Base-by-base conservation (phyloP, 1,140 invertebrate genomes). In the Heliconius hermathena region DNA sequence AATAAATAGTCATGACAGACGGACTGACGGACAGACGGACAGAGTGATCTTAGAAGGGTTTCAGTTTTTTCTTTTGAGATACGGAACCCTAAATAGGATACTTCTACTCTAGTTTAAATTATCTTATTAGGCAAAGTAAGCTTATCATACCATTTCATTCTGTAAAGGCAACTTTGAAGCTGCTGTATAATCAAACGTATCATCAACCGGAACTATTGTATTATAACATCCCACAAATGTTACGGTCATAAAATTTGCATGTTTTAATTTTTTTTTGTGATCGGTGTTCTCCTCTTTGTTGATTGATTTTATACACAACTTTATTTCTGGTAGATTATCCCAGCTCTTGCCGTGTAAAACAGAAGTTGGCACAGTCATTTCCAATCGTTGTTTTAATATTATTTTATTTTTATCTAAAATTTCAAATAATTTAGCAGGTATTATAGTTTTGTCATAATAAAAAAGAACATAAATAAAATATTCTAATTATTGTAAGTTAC, bases 241-340 rank as follows among this genome's bases (percentile, higher is more conserved):
- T 0, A 94, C 60, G 78, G 87, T 90, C 80, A 94, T 85, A 66
- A 82, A 84, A 76, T 93, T 93, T 0, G 88, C 85, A 1, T 85
- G n/a, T 71, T 84, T 86, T 26, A 93, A 66, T 2, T 88, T 29
- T 57, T 84, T 81, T 41, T 93, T 89, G 74, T 93, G 90, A 0
- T 52, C 9, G 0, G 26, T 22, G 60, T 91, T 92, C 13, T 79
- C 73, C 41, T 77, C 57, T 66, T 93, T 84, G n/a, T 87, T 80
- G 9, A 79, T 76, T 1, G 85, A 81, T 18, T 77, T 80, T 33
- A 94, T 41, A 60, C 88, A 85, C 72, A 94, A 76, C 1, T 83
- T 86, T 3, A 94, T 76, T 9, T 91, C 76, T 20, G 92, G 93
- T 3, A 94, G 84, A 70, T 89, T 93, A 16, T 90, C 87, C 92